phyloP scores from a whole-genome alignment of 2,888 invertebrate genomes.

The Polydrusus tereticollis region DNA sequence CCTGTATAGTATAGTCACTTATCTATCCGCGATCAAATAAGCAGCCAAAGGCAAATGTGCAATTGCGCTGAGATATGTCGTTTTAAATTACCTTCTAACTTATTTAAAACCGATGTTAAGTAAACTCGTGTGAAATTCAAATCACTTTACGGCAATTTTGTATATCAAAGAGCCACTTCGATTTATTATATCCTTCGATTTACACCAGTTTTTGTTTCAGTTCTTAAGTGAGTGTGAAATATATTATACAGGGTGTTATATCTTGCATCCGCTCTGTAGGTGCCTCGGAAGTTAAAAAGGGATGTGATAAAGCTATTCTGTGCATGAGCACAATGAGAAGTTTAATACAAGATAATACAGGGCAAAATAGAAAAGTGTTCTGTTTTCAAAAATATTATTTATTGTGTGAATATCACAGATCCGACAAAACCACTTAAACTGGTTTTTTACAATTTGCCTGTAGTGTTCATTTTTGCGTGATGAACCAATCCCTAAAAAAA shows the following conservation, averaged over 20 bases:
- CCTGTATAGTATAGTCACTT: constrained; percentile 2
- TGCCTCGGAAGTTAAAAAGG: too few species aligned
- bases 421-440: too few species aligned
- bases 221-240: constrained; percentile 1
- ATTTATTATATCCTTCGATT: constrained; percentile 25
- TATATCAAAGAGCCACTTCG: constrained; percentile 21
- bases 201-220: constrained; percentile 20
- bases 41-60: constrained; percentile 16
- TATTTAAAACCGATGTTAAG: constrained; percentile 27
- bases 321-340: too few species aligned
- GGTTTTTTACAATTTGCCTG: too few species aligned
- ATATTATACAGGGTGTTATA: not conserved
- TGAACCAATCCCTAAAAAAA: too few species aligned
- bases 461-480: too few species aligned
- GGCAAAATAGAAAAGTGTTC: too few species aligned
- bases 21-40: constrained; percentile 21
- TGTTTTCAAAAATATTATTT: too few species aligned
- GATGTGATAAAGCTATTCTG: too few species aligned
- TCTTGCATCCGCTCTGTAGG: too few species aligned
- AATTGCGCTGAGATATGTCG: constrained; percentile 25
- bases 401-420: too few species aligned
- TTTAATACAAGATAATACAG: not conserved
- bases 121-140: constrained; percentile 27
- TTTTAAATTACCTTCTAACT: constrained; percentile 20
- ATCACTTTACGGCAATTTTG: constrained; percentile 31